phyloP scores from a whole-genome alignment of 2,113 vertebrate species.

The Seriola quinqueradiata region DNA sequence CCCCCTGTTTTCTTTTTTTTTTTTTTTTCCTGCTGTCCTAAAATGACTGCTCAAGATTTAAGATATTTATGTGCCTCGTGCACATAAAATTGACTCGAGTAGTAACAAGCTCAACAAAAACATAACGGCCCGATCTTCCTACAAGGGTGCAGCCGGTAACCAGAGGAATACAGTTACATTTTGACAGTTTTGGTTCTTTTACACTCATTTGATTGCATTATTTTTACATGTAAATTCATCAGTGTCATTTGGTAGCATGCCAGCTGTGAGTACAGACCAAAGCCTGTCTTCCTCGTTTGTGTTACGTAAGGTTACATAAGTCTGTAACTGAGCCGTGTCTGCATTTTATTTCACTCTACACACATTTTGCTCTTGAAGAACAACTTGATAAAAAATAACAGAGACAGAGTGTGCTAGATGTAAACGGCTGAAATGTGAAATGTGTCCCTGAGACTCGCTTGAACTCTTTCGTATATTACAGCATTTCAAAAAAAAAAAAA shows the following conservation, averaged over 20 bases:
- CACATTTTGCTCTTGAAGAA: background rate
- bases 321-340: background rate
- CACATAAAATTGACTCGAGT: background rate
- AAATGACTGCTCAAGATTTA: constrained; percentile 1
- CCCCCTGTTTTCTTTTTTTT: background rate
- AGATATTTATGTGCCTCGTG: background rate
- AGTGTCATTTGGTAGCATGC: background rate
- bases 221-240: background rate
- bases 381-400: background rate
- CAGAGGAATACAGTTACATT: background rate
- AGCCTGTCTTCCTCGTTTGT: constrained; percentile 1
- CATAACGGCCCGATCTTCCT: background rate
- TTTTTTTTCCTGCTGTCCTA: background rate
- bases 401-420: background rate
- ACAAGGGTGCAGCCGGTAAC: background rate
- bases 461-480: background rate
- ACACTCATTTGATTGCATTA: background rate
- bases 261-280: background rate
- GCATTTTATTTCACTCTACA: constrained; percentile 7
- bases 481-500: background rate
- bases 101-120: constrained; percentile 2
- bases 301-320: constrained; percentile 20
- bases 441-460: background rate
- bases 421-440: background rate
- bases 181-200: background rate